Evolutionary conservation across 2,797 vertebrate genomes (phyloP).

Genomic region (Neosilurus mollespiculum): DNA sequence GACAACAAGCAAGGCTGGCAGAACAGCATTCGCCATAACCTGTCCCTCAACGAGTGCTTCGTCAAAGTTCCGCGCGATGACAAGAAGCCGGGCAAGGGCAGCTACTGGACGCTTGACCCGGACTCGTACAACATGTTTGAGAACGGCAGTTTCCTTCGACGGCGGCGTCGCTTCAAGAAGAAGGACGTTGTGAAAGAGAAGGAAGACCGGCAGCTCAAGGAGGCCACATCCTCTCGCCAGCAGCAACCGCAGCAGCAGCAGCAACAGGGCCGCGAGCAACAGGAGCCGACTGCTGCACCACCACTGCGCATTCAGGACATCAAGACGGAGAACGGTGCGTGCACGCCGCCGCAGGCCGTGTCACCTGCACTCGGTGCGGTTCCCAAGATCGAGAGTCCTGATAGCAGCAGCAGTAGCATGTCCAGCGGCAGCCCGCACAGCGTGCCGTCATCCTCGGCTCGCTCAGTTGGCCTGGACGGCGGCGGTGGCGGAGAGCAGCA

Average conservation of each 20-base stretch:
- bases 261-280: slow-evolving; percentile 71
- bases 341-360: slow-evolving; percentile 86
- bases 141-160: slow-evolving; percentile 90
- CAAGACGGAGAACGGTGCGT: slow-evolving; percentile 90
- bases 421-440: slow-evolving; percentile 88
- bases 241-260: slow-evolving; percentile 69
- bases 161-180: slow-evolving; percentile 92
- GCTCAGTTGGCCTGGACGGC: slow-evolving; percentile 83
- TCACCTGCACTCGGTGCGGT: slow-evolving; percentile 83
- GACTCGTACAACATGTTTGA: slow-evolving; percentile 98
- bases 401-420: slow-evolving; percentile 91
- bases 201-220: slow-evolving; percentile 87
- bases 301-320: slow-evolving; percentile 93
- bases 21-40: slow-evolving; percentile 89
- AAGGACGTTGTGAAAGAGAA: slow-evolving; percentile 93
- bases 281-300: slow-evolving; percentile 70
- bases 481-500: slow-evolving; percentile 51
- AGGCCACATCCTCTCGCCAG: slow-evolving; percentile 67
- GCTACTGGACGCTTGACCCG: slow-evolving; percentile 93
- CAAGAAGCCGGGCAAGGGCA: slow-evolving; percentile 92
- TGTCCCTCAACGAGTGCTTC: slow-evolving; percentile 91
- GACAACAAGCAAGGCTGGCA: slow-evolving; percentile 95
- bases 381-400: slow-evolving; percentile 92
- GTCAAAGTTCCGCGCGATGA: slow-evolving; percentile 92
- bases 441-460: slow-evolving; percentile 72